Evolutionary conservation across 2,113 vertebrate genomes (phyloP), one percentile per base, ranked within the genome.

Genomic region (Coreoperca whiteheadi): DNA sequence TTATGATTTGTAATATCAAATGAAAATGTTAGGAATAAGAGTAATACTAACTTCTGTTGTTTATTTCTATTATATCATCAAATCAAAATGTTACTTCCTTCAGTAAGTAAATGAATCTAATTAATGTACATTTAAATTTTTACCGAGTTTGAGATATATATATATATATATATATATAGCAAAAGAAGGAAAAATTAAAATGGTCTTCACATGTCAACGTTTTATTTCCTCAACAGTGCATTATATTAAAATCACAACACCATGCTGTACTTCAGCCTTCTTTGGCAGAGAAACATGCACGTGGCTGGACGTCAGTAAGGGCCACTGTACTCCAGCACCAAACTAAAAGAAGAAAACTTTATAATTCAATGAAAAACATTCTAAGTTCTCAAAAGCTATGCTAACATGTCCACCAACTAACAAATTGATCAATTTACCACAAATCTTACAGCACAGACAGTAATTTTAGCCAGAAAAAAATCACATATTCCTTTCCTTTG

Each of bases 221-320:
- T 87, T 89, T 85, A 81, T 83, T 91, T 90, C 56, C 8, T 74
- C n/a, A n/a, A 30, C 34, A 37, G 43, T 6, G 2, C 50, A 63
- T 74, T 64, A 77, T 12, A 54, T 10, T 65, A 37, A 67, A 83
- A 77, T 59, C 3, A 48, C 0, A 71, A 56, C 41, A 61, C 11
- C 34, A 46, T 37, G 23, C 50, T 71, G 7, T n/a, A 61, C 25
- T 64, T 63, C 6, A 63, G 10, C 15, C 6, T 57, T 43, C 68
- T 53, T 60, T 56, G n/a, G 20, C 50, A 79, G 16, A 66, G 61
- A 81, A 79, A 63, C 69, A 91, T 77, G 80, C 77, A 63, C 37
- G 30, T 25, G 1, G 32, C 25, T 34, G 60, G 56, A 63, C 11
- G 1, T 66, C 30, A 39, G 8, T 37, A 21, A 41, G 10, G 23